Evolutionary conservation across 2,888 invertebrate genomes (phyloP).

Genomic region (Chaetogeoica ovagalla): DNA sequence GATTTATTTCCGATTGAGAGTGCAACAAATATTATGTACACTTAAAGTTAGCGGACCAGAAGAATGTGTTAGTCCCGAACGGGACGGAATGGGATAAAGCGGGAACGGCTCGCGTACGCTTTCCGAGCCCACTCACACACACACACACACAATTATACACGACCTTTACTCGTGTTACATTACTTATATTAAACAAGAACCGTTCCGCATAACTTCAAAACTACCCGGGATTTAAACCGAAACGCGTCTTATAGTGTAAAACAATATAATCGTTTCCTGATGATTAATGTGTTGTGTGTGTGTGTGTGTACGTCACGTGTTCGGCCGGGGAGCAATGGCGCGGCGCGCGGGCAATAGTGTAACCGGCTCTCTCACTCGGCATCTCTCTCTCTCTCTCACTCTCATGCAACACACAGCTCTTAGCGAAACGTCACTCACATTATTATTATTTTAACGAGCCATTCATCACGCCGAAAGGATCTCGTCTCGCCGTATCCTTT

Average conservation of each 20-base stretch:
- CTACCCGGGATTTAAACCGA: conserved; percentile 26
- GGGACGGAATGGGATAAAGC: not conserved
- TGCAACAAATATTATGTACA: no score
- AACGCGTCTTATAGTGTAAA: conserved; percentile 31
- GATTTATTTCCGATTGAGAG: not conserved
- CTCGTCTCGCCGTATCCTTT: not conserved
- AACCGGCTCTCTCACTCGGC: no score
- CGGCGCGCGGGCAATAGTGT: not conserved
- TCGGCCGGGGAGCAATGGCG: not conserved
- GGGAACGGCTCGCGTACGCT: not conserved
- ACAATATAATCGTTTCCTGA: conserved; percentile 43
- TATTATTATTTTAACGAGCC: conserved; percentile 52
- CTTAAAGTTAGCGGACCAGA: no score
- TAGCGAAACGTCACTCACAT: conserved; percentile 32
- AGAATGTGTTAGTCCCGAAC: no score
- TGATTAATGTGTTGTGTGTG: conserved; percentile 45
- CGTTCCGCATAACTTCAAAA: conserved; percentile 23
- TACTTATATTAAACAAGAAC: conserved; percentile 42
- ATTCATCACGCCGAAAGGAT: conserved; percentile 41
- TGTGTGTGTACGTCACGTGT: no score
- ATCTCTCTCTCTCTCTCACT: not conserved
- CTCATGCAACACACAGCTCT: not conserved
- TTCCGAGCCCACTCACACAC: not conserved
- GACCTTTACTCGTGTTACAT: conserved; percentile 5
- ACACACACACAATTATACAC: not conserved